These are phyloP conservation scores for Globia sparganii DNA, from an alignment of 2,888 invertebrate genomes.

Conservation along the genomic window DNA sequence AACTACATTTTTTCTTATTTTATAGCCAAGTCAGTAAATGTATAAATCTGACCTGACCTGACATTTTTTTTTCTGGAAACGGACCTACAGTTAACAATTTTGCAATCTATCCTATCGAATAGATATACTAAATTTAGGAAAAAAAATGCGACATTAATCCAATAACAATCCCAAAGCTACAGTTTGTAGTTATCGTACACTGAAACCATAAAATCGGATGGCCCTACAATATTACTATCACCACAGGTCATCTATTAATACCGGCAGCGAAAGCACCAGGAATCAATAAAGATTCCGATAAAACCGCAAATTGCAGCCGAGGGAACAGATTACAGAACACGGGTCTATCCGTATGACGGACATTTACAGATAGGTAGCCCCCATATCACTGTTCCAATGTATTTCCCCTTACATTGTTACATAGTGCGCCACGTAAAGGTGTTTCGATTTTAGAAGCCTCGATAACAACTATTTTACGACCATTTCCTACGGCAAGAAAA, in stretches of 20 bases:
- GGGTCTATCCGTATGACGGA: conserved; percentile 27
- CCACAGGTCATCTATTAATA: conserved; percentile 23
- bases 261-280: conserved; percentile 5
- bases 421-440: conserved; percentile 38
- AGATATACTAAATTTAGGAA: neutral
- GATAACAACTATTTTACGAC: conserved; percentile 61
- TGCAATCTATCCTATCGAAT: neutral
- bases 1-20: neutral
- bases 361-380: conserved; percentile 32
- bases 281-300: conserved; percentile 42
- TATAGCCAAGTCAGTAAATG: neutral
- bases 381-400: conserved; percentile 26
- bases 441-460: conserved; percentile 54
- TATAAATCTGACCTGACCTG: neutral
- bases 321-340: conserved; percentile 37
- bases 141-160: neutral
- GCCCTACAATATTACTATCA: neutral
- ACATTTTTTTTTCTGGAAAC: neutral
- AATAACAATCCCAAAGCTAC: neutral
- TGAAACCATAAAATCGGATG: conserved; percentile 4
- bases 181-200: neutral
- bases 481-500: conserved; percentile 50
- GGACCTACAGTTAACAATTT: neutral
- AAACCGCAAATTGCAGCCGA: conserved; percentile 38
- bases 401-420: conserved; percentile 54